phyloP scores from a whole-genome alignment of 1,140 invertebrate species.

The Euura lappo region DNA sequence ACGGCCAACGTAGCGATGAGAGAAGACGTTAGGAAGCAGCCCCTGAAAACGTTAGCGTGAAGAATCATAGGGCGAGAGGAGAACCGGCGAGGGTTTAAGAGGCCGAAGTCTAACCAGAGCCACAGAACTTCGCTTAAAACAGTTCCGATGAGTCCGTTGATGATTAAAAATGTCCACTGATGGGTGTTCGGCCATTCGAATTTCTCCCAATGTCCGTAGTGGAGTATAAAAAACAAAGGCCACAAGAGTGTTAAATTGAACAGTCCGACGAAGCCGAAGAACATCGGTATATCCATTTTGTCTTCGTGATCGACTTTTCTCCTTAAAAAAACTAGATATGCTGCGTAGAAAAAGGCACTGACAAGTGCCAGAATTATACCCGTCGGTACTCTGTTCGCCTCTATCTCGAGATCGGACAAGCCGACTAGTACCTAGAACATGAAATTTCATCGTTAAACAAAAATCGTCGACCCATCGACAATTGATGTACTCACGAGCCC shows the following conservation, averaged over 20 bases:
- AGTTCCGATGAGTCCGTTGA: slow-evolving; percentile 88
- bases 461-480: slow-evolving; percentile 24
- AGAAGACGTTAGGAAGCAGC: slow-evolving; percentile 88
- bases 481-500: slow-evolving; percentile 70
- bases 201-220: slow-evolving; percentile 77
- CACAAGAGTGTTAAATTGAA: slow-evolving; percentile 83
- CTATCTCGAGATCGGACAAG: slow-evolving; percentile 69
- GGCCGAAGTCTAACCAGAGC: slow-evolving; percentile 74
- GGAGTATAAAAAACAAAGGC: slow-evolving; percentile 85
- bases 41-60: slow-evolving; percentile 64
- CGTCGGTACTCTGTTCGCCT: slow-evolving; percentile 66
- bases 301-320: slow-evolving; percentile 85
- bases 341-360: slow-evolving; percentile 85
- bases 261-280: slow-evolving; percentile 90
- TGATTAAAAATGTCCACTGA: slow-evolving; percentile 78
- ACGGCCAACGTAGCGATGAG: slow-evolving; percentile 83
- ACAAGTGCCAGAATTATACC: slow-evolving; percentile 79
- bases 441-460: background rate
- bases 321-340: slow-evolving; percentile 82
- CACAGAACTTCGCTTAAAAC: slow-evolving; percentile 86
- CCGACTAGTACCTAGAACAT: slow-evolving; percentile 68
- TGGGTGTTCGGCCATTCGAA: slow-evolving; percentile 83
- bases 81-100: background rate
- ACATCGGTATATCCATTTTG: slow-evolving; percentile 88
- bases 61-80: background rate